Evolutionary conservation across 2,888 invertebrate genomes (phyloP).

Genomic region (Pristionchus maxplancki): DNA sequence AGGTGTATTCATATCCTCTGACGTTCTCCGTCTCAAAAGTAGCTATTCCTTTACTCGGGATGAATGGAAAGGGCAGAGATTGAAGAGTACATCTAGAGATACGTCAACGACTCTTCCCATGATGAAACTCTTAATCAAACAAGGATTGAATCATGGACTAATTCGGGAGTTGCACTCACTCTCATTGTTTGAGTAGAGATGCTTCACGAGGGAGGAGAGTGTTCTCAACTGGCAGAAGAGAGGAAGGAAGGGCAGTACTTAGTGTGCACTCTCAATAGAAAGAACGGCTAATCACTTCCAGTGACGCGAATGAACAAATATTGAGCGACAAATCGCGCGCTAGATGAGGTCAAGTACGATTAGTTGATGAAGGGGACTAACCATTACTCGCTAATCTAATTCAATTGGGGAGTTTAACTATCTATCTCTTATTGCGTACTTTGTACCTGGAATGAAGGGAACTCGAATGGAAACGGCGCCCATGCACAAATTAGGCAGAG

Average conservation of each 20-base stretch:
- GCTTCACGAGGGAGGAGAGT: not conserved
- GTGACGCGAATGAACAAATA: not conserved
- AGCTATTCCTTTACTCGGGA: not conserved
- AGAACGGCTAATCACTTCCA: slow-evolving; percentile 23
- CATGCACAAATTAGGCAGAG: not conserved
- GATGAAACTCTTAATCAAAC: not conserved
- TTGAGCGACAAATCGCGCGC: slow-evolving; percentile 10
- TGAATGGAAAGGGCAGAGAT: slow-evolving; percentile 1
- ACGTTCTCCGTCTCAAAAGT: not conserved
- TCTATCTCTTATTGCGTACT: not conserved
- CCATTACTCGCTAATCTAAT: not conserved
- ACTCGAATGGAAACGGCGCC: not conserved
- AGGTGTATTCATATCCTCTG: not conserved
- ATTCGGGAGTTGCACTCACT: not conserved
- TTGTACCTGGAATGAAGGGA: not conserved
- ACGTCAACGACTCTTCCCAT: not conserved
- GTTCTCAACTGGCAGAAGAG: not conserved
- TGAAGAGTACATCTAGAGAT: not conserved
- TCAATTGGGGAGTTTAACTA: not conserved
- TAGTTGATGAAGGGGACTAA: not conserved
- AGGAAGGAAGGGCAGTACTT: not conserved
- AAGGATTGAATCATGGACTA: not conserved
- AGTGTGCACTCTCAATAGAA: not conserved
- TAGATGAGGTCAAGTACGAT: not conserved
- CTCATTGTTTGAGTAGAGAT: not conserved